phyloP scores from a whole-genome alignment of 2,113 vertebrate species.

The Hoplias malabaricus region DNA sequence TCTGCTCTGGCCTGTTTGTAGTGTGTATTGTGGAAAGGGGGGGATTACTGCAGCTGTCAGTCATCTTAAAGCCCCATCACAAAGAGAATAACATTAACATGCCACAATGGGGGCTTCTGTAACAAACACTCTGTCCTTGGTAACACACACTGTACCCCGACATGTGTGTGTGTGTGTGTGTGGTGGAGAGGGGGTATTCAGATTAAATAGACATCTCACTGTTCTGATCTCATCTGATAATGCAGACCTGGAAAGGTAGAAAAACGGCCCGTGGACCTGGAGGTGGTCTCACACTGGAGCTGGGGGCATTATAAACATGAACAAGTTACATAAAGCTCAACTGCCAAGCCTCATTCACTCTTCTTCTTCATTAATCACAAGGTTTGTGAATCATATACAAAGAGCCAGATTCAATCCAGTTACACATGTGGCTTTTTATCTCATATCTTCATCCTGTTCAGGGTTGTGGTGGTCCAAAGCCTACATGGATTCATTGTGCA shows the following conservation, averaged over 20 bases:
- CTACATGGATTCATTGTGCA: too few species aligned
- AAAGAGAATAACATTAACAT: constrained; percentile 77
- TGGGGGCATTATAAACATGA: not conserved
- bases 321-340: not conserved
- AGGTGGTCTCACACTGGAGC: not conserved
- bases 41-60: constrained; percentile 82
- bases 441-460: too few species aligned
- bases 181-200: constrained; percentile 28
- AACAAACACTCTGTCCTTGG: constrained; percentile 58
- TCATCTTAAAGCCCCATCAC: constrained; percentile 75
- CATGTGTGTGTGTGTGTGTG: not conserved
- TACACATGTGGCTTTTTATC: too few species aligned
- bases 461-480: too few species aligned
- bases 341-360: not conserved
- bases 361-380: too few species aligned
- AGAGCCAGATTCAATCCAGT: too few species aligned
- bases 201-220: constrained; percentile 27
- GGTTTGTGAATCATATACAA: too few species aligned
- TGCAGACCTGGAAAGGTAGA: not conserved
- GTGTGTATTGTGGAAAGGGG: constrained; percentile 80
- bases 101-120: constrained; percentile 65
- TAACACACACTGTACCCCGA: constrained; percentile 25
- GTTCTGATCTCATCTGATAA: constrained; percentile 24
- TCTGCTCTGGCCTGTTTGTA: constrained; percentile 76
- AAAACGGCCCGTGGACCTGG: not conserved